Evolutionary conservation across 1,140 invertebrate genomes (phyloP), one percentile per base, ranked within the genome.

Genomic region (Bombus sylvicola): DNA sequence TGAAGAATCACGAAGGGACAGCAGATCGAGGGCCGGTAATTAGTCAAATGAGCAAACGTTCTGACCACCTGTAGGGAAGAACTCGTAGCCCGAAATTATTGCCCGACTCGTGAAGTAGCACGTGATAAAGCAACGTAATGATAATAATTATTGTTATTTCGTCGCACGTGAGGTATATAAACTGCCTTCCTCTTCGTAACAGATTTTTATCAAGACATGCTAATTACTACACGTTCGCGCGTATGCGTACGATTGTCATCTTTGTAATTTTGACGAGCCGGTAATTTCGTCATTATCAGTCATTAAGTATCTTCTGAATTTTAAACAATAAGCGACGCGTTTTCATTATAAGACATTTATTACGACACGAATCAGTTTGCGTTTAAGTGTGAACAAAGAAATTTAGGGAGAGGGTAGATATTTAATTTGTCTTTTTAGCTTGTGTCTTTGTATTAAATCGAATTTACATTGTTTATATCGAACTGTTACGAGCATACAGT

Each of bases 31-130:
- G 59, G 31, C 57, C 78, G 28, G 83, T 81, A 85, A 85, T 85
- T 85, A 85, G 83, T 85, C 83, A 81, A 85, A 85, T 74, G 69
- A 85, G 78, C 41, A 74, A 85, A 74, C 59, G 72, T 75, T 41
- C n/a, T 75, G 81, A 10, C 81, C 81, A 64, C 72, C 81, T 74
- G 72, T 28, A 37, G 72, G 13, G 71, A 47, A 43, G 39, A n/a
- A 77, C 34, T 22, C 22, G 25, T 25, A n/a, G 25, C 22, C 31
- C 59, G 34, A 74, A 73, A 81, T 81, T 53, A 85, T 74, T 68
- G 78, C 25, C 41, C 34, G 34, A 66, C 78, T 68, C 25, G 83
- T 68, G 39, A 81, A 85, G 59, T 68, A 73, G 83, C 83, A 53
- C 57, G 57, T 57, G 83, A 78, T 83, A 83, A 83, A 78, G 43